Conservation (phyloP, 2,113 vertebrate genomes). For the Euleptes europaea region DNA sequence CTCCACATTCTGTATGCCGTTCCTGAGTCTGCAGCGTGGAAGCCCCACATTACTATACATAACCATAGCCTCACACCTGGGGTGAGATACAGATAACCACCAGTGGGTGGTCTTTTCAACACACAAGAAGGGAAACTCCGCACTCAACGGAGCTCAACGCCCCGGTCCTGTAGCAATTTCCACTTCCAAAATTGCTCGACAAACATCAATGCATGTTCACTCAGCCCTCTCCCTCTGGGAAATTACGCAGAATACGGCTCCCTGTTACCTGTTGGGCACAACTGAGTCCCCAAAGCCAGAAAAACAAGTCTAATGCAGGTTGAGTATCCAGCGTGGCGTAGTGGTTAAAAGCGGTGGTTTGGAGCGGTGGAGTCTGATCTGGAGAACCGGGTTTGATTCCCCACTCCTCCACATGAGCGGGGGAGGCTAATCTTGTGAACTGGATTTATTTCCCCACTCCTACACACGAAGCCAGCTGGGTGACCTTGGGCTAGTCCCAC, state of each 20-base stretch:
- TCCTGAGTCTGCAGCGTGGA: not conserved
- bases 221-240: slow-evolving; percentile 19
- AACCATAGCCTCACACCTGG: slow-evolving; percentile 35
- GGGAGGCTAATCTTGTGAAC: too few species aligned
- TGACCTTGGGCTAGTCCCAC: too few species aligned
- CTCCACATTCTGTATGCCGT: not conserved
- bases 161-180: slow-evolving; percentile 22
- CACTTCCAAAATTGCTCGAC: slow-evolving; percentile 21
- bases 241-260: slow-evolving; percentile 12
- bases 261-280: not conserved
- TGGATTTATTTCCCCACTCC: too few species aligned
- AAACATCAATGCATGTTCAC: slow-evolving; percentile 29
- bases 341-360: too few species aligned
- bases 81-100: slow-evolving; percentile 24
- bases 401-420: too few species aligned
- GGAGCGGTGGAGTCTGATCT: too few species aligned
- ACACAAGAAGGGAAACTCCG: slow-evolving; percentile 7
- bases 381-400: too few species aligned
- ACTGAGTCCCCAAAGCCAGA: not conserved
- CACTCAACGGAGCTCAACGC: slow-evolving; percentile 37
- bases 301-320: not conserved
- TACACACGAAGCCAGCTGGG: too few species aligned
- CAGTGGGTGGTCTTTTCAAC: slow-evolving; percentile 31
- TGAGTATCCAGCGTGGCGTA: too few species aligned
- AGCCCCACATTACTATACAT: not conserved